These are phyloP conservation scores for Cololabis saira DNA, from an alignment of 2,113 vertebrate genomes.

Conservation along the genomic window DNA sequence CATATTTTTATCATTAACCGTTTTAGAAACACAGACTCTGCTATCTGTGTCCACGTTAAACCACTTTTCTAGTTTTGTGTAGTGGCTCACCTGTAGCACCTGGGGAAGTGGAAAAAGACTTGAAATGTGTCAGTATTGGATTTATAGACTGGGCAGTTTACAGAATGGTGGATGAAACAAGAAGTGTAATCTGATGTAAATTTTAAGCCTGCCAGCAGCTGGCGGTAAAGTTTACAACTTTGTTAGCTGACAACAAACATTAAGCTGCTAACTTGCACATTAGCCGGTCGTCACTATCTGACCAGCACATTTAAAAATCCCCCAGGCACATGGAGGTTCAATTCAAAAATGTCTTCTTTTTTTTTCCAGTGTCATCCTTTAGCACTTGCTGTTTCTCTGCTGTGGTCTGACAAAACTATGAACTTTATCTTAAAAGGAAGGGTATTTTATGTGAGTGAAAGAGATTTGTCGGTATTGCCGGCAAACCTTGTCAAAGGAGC, in stretches of 20 bases:
- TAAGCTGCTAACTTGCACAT: no score
- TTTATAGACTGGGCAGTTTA: background rate
- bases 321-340: slow-evolving; percentile 4
- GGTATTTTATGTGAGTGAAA: slow-evolving; percentile 18
- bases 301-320: slow-evolving; percentile 14
- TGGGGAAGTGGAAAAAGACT: slow-evolving; percentile 41
- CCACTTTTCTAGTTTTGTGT: slow-evolving; percentile 42
- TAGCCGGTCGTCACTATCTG: background rate
- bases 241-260: background rate
- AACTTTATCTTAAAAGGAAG: slow-evolving; percentile 32
- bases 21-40: background rate
- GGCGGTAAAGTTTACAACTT: background rate
- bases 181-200: background rate
- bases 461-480: slow-evolving; percentile 5
- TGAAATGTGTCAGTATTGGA: slow-evolving; percentile 27
- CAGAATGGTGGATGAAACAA: no score
- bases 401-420: slow-evolving; percentile 20
- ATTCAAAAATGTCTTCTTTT: background rate
- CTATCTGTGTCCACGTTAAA: slow-evolving; percentile 1
- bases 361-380: slow-evolving; percentile 31
- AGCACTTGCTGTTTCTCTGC: slow-evolving; percentile 32
- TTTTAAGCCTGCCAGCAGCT: background rate
- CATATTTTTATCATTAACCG: no score
- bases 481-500: slow-evolving; percentile 4
- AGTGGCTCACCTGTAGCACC: slow-evolving; percentile 53